Evolutionary conservation across 2,113 vertebrate species (phyloP), one percentile per base, ranked within the genome.

Genomic region (Mirounga angustirostris): DNA sequence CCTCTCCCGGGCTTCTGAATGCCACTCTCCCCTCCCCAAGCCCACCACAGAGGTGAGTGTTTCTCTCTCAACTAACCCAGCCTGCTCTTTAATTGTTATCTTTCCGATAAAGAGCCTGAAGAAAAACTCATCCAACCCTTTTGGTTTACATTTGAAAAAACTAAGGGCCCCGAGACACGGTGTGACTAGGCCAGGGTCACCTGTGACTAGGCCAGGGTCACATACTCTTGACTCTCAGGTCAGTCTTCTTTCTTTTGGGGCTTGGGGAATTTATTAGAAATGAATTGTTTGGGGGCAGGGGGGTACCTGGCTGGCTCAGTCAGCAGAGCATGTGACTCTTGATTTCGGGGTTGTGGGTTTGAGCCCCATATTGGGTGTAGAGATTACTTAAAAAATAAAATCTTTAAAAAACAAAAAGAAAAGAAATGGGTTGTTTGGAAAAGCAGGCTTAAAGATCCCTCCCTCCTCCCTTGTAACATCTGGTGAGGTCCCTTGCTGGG

Each of bases 141-240:
- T 61, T 52, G 52, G 73, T 89, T 80, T 59, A 93, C 46, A 79
- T 80, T 74, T 89, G 82, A 87, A 96, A 83, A 83, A 84, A 69
- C 33, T 33, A 40, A 96, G 58, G 58, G 81, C 56, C 40, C 40
- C 46, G n/a, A 82, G 50, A 89, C 6, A 15, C 19, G 79, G 59
- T 43, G 21, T 91, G 58, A 83, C 30, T 22, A 78, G 83, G 79
- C 58, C 59, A 36, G 63, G 65, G 81, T 73, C 69, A 82, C 67
- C 65, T 0, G 14, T 91, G 56, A 83, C 46, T 26, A 78, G 83
- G 79, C 52, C 59, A 46, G 69, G 65, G 81, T 73, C 69, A 82
- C 56, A 65, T 22, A 56, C 24, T 74, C 9, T 85, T 36, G 28
- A 63, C 63, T 78, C 30, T 83, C 54, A 67, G 33, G 52, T 36